Evolutionary conservation across 1,140 invertebrate species (phyloP), one percentile per base, ranked within the genome.

Genomic region (Drosophila subobscura): DNA sequence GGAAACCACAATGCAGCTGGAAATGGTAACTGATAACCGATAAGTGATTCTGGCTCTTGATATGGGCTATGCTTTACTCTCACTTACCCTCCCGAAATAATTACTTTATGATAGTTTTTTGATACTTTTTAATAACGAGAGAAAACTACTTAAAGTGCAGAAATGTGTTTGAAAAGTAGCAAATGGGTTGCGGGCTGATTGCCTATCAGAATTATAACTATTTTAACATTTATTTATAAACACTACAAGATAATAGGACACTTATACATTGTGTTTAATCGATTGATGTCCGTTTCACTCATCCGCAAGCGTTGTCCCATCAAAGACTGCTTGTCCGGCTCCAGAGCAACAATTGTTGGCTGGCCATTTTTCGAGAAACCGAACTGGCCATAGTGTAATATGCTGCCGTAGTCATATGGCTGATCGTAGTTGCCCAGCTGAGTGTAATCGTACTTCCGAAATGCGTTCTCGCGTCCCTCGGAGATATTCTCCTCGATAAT

Each of bases 341-440:
- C 7, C 10, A 76, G 25, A 3, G 95, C 92, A 4, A 94, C 89
- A 55, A 96, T 95, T 0, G 95, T 96, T 8, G 93, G 93, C 72
- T 94, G 81, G 4, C 94, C 94, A 90, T n/a, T 96, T 96, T 44
- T 86, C 93, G 0, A 95, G 95, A 90, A 96, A 97, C 5, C 5
- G 27, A 27, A 27, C 27, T n/a, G n/a, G n/a, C n/a, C n/a, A 66
- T 96, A 95, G 76, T 96, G 95, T 93, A 95, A 94, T n/a, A 96
- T 91, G 71, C 94, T 95, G 0, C 90, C 86, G 61, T 95, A 95
- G 85, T 95, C 95, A 67, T 96, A 96, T 6, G 72, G 60, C 53
- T 92, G 78, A 23, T 92, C 92, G 53, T 92, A 94, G 59, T 93
- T 91, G 0, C 49, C 79, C 0, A 86, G 63, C 0, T 89, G 92